phyloP scores from a whole-genome alignment of 2,113 vertebrate species.

The Callipepla californica region DNA sequence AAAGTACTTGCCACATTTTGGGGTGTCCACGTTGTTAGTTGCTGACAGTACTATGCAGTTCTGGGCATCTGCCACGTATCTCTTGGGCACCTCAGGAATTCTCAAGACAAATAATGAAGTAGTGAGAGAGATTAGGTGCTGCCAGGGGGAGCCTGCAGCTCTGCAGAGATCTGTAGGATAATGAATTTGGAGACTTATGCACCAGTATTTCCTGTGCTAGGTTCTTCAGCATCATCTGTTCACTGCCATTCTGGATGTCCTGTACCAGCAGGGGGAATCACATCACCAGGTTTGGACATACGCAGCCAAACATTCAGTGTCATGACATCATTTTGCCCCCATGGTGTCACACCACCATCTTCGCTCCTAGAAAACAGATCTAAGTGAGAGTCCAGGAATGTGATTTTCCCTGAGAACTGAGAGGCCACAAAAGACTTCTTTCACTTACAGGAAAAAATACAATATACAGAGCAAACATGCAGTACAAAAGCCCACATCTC shows the following conservation, averaged over 20 bases:
- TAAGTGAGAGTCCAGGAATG: not conserved
- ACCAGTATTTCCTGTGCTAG: not conserved
- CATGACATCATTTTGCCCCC: not conserved
- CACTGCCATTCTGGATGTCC: accelerated
- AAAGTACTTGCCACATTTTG: not conserved
- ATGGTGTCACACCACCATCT: not conserved
- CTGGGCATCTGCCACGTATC: not conserved
- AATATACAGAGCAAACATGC: not conserved
- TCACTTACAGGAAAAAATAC: not conserved
- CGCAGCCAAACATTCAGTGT: accelerated
- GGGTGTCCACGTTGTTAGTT: not conserved
- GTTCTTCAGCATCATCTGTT: not conserved
- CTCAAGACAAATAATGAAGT: not conserved
- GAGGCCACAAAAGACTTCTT: not conserved
- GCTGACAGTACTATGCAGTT: not conserved
- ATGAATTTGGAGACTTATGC: not conserved
- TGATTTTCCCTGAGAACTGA: not conserved
- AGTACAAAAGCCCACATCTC: not conserved
- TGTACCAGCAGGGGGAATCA: not conserved
- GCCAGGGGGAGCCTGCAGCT: not conserved
- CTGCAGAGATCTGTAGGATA: not conserved
- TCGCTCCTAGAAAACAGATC: not conserved
- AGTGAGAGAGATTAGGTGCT: not conserved
- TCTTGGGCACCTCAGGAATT: not conserved
- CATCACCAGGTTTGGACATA: accelerated